phyloP scores from a whole-genome alignment of 2,113 vertebrate genomes.

The Mola mola region DNA sequence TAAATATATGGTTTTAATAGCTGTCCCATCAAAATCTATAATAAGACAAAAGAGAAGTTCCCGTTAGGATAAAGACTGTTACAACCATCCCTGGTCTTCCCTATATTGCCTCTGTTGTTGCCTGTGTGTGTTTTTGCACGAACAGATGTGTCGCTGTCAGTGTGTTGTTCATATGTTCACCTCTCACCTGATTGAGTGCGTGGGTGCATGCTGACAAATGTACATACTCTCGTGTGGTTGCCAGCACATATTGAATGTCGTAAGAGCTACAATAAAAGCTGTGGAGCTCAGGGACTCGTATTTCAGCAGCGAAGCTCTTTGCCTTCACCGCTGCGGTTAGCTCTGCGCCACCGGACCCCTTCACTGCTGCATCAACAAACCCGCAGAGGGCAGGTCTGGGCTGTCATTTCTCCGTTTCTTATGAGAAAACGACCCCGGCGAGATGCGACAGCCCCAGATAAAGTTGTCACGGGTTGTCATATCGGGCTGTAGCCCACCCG shows the following conservation, averaged over 20 bases:
- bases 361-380: constrained; percentile 15
- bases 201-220: constrained; percentile 29
- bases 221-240: constrained; percentile 16
- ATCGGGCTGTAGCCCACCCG: constrained; percentile 10
- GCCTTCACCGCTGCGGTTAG: constrained; percentile 22
- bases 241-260: constrained; percentile 29
- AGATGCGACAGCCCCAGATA: constrained; percentile 45
- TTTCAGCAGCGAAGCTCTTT: constrained; percentile 29
- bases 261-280: constrained; percentile 53
- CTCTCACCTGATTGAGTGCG: not conserved
- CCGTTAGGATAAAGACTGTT: no score
- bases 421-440: constrained; percentile 22
- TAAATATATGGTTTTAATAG: no score
- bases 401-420: constrained; percentile 10
- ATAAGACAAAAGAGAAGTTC: no score
- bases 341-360: constrained; percentile 16
- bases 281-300: constrained; percentile 35
- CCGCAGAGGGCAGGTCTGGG: constrained; percentile 3
- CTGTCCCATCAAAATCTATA: no score
- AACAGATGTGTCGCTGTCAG: no score
- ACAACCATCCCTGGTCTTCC: no score
- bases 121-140: no score
- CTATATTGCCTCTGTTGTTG: no score
- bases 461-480: constrained; percentile 46
- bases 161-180: no score